Evolutionary conservation across 1,140 invertebrate genomes (phyloP).

Genomic region (Augochlora pura): DNA sequence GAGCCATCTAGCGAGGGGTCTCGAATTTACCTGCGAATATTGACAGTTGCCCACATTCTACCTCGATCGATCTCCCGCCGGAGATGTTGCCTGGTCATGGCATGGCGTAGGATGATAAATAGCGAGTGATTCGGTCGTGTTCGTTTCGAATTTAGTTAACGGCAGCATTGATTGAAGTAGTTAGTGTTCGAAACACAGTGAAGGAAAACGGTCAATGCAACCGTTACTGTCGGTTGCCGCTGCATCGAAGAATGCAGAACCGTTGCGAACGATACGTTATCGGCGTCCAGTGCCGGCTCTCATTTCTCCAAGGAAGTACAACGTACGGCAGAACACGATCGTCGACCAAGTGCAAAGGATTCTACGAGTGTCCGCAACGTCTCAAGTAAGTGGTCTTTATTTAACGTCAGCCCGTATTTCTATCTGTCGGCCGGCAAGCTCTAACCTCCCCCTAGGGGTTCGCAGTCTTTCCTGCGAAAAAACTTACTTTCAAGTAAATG

Average conservation of each 20-base stretch:
- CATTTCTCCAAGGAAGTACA: neutral
- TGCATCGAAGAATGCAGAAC: slow-evolving; percentile 40
- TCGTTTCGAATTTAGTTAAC: neutral
- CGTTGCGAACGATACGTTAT: slow-evolving; percentile 29
- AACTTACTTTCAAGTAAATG: too few relatives aligned
- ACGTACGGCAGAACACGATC: neutral
- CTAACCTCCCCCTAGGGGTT: too few relatives aligned
- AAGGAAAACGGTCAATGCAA: neutral
- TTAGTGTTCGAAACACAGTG: neutral
- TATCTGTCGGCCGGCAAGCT: too few relatives aligned
- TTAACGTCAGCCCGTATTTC: neutral
- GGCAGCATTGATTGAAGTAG: neutral
- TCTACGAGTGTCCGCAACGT: neutral
- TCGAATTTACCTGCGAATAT: neutral
- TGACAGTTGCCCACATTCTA: neutral
- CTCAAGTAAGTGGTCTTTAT: slow-evolving; percentile 23
- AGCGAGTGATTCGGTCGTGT: neutral
- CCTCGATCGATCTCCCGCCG: slow-evolving; percentile 32
- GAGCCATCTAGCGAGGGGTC: slow-evolving; percentile 23
- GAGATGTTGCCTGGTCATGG: slow-evolving; percentile 13
- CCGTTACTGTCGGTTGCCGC: neutral
- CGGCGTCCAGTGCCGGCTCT: slow-evolving; percentile 22
- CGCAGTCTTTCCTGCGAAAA: too few relatives aligned
- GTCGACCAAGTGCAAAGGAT: neutral
- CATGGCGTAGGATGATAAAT: slow-evolving; percentile 26